Conservation (phyloP, 2,113 vertebrate species). For the Campylomormyrus tamandua region DNA sequence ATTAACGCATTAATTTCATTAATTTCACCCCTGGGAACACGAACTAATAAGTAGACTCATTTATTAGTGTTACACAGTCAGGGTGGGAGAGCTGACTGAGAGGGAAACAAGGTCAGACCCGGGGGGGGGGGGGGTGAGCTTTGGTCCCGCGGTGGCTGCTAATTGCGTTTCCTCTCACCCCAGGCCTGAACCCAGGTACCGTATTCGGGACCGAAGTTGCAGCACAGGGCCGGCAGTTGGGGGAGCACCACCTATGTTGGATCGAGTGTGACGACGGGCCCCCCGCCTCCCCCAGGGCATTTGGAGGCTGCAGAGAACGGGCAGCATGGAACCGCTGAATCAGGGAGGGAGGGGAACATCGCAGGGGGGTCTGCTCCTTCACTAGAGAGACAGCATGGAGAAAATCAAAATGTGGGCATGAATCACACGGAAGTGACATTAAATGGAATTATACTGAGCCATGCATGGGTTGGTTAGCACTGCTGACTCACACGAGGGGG, state of each 20-base stretch:
- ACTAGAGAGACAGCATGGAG: background rate
- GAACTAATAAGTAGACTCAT: background rate
- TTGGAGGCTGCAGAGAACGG: slow-evolving; percentile 67
- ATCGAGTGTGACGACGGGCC: slow-evolving; percentile 62
- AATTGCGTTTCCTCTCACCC: slow-evolving; percentile 65
- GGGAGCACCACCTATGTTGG: slow-evolving; percentile 59
- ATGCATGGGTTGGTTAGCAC: background rate
- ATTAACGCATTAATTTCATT: background rate
- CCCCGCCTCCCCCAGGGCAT: slow-evolving; percentile 60
- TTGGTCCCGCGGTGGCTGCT: slow-evolving; percentile 23
- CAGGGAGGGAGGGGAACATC: slow-evolving; percentile 41
- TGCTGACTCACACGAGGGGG: background rate
- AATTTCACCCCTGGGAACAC: background rate
- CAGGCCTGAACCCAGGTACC: slow-evolving; percentile 29
- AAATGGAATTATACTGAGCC: background rate
- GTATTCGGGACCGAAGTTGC: slow-evolving; percentile 48
- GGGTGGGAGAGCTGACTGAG: background rate
- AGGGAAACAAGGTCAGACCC: background rate
- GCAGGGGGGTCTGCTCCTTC: background rate
- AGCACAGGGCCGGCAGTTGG: slow-evolving; percentile 66
- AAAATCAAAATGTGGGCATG: background rate
- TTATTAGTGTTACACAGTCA: background rate
- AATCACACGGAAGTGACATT: background rate
- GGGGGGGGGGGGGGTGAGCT: background rate
- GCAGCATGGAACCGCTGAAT: slow-evolving; percentile 67